These are phyloP conservation scores for Coenonympha glycerion DNA, from an alignment of 2,888 invertebrate genomes.

Conservation along the genomic window DNA sequence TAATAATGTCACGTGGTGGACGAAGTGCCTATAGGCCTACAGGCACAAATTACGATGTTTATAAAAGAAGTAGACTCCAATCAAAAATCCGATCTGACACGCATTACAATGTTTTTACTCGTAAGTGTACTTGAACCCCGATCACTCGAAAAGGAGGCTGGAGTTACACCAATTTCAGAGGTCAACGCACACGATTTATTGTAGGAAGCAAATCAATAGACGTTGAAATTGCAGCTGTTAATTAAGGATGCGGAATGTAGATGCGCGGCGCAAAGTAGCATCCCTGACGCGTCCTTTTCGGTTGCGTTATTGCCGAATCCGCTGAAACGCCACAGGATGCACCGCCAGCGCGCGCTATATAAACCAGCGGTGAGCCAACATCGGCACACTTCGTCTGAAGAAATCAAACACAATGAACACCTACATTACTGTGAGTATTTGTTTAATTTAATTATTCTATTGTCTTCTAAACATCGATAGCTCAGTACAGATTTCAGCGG, in stretches of 20 bases:
- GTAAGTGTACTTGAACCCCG: no score
- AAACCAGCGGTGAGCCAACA: conserved; percentile 15
- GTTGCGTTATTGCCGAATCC: conserved; percentile 4
- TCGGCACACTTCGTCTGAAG: conserved; percentile 55
- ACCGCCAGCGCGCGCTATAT: conserved; percentile 24
- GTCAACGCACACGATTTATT: no score
- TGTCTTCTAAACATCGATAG: no score
- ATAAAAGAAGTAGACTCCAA: no score
- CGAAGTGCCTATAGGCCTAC: no score
- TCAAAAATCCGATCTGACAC: no score
- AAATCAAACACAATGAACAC: conserved; percentile 56
- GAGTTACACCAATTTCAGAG: no score
- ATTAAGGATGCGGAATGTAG: background rate
- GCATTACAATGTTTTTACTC: no score
- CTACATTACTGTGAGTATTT: conserved; percentile 57
- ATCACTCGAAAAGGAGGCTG: no score
- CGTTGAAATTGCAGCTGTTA: background rate
- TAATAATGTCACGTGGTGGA: no score
- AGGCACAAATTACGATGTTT: no score
- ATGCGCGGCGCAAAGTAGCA: background rate
- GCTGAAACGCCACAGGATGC: conserved; percentile 25
- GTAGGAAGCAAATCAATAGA: background rate
- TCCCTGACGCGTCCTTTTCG: background rate
- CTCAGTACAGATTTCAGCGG: no score
- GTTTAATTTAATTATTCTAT: background rate